These are phyloP conservation scores for Crotalus horridus DNA, from an alignment of 2,113 vertebrate genomes.

Conservation along the genomic window DNA sequence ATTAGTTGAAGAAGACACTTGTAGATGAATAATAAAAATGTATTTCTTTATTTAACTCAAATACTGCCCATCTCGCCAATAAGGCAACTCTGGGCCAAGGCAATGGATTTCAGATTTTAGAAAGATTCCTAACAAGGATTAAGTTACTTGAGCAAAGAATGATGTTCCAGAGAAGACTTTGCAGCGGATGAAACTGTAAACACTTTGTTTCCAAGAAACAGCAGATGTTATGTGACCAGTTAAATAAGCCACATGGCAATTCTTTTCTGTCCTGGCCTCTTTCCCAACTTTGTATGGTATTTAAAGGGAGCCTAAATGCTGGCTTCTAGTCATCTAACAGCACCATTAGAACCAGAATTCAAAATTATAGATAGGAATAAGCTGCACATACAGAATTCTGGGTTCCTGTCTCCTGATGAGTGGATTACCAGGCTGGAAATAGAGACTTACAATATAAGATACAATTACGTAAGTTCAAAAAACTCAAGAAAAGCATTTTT, in stretches of 20 bases:
- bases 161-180: not conserved
- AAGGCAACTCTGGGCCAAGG: not conserved
- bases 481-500: not conserved
- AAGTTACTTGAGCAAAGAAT: not conserved
- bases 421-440: not conserved
- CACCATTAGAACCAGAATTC: not conserved
- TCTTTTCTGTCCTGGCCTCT: not conserved
- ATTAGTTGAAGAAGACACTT: not conserved
- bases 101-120: not conserved
- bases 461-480: not conserved
- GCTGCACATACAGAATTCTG: not conserved
- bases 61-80: not conserved
- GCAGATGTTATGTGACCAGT: not conserved
- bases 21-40: not conserved
- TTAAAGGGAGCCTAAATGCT: not conserved
- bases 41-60: not conserved
- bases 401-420: not conserved
- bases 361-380: not conserved
- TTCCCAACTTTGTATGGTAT: not conserved
- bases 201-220: accelerated
- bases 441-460: accelerated
- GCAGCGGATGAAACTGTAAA: not conserved
- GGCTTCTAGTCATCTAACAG: not conserved
- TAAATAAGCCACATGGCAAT: not conserved
- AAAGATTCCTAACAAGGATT: not conserved